These are phyloP conservation scores for Eupithecia exiguata DNA, from an alignment of 2,888 invertebrate species.

Conservation along the genomic window DNA sequence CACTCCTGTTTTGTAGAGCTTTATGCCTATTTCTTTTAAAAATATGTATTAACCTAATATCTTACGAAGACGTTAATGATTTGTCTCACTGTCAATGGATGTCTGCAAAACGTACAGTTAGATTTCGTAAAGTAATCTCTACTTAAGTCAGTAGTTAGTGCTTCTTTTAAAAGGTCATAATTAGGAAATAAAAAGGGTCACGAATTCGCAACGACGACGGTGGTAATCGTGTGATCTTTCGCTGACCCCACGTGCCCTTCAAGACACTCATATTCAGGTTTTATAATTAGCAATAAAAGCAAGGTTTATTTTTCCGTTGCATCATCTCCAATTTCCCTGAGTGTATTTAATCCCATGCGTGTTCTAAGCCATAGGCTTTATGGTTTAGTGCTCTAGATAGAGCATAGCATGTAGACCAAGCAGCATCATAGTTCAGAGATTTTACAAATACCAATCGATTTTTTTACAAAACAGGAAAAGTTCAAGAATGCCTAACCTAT, in stretches of 20 bases:
- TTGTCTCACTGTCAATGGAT: no score
- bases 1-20: no score
- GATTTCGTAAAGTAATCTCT: not conserved
- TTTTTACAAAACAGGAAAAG: not conserved
- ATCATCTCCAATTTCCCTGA: not conserved
- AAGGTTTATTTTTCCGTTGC: slow-evolving; percentile 10
- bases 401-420: not conserved
- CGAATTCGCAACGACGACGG: slow-evolving; percentile 16
- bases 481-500: not conserved
- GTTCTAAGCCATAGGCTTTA: no score
- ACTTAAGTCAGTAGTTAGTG: no score
- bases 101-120: not conserved
- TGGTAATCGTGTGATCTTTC: slow-evolving; percentile 20
- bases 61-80: no score
- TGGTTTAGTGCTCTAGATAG: no score
- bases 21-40: no score
- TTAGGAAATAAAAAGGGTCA: slow-evolving; percentile 16
- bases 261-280: slow-evolving; percentile 13
- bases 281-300: slow-evolving; percentile 15
- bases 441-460: not conserved
- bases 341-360: not conserved
- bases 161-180: not conserved
- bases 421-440: not conserved
- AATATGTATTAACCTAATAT: no score
- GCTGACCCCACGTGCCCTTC: slow-evolving; percentile 21